Evolutionary conservation across 2,113 vertebrate genomes (phyloP).

Genomic region (Suricata suricatta): DNA sequence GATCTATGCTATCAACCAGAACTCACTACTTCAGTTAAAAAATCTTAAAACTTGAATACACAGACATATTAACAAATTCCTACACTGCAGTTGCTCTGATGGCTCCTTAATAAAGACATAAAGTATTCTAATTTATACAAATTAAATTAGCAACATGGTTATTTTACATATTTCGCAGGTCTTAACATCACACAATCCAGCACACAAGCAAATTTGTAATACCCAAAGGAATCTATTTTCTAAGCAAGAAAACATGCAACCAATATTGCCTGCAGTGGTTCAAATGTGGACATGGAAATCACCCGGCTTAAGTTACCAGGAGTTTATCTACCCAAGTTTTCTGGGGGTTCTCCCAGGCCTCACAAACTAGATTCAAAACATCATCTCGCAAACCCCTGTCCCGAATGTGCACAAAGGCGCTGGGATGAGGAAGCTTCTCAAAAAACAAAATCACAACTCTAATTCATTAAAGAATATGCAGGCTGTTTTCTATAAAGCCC

Average conservation of each 20-base stretch:
- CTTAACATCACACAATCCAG: not conserved
- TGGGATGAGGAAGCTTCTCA: conserved; percentile 67
- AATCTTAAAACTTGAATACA: conserved; percentile 53
- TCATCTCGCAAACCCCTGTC: not conserved
- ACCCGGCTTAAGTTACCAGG: not conserved
- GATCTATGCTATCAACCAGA: conserved; percentile 51
- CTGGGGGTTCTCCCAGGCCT: not conserved
- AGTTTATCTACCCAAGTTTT: conserved; percentile 30
- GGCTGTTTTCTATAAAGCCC: conserved; percentile 4
- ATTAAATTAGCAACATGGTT: conserved; percentile 18
- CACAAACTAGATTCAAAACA: conserved; percentile 38
- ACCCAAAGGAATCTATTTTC: not conserved
- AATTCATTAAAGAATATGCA: not conserved
- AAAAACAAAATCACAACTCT: conserved; percentile 54
- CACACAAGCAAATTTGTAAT: conserved; percentile 44
- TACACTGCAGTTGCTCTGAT: not conserved
- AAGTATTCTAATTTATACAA: conserved; percentile 1
- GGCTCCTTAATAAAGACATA: not conserved
- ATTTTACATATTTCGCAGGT: conserved; percentile 40
- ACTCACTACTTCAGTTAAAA: conserved; percentile 9
- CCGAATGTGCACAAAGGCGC: conserved; percentile 60
- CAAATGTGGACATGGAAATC: not conserved
- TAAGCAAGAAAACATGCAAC: conserved; percentile 2
- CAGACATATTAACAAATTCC: conserved; percentile 1
- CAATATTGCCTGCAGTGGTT: not conserved